Base-by-base conservation (phyloP, 2,113 vertebrate species). In the Toxostoma redivivum region DNA sequence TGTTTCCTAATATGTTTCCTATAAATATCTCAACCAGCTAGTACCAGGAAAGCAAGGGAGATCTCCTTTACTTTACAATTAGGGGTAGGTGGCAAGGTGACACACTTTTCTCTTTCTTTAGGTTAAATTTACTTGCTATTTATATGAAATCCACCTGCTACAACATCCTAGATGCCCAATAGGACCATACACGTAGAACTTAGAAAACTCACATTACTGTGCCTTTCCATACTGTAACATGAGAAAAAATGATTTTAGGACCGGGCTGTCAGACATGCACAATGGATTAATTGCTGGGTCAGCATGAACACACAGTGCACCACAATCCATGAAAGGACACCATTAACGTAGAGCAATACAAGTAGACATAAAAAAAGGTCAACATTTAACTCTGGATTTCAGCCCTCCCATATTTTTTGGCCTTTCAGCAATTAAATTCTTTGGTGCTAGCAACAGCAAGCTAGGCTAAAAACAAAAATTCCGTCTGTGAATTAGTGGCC, bases 171-270 rank as follows among this genome's bases (percentile, higher is more conserved):
- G 62, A 33, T 9, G 38, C 83, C 51, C 42, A 74, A 94, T 35
- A 94, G 50, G 70, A 82, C 35, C 33, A n/a, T 79, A 81, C 3
- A 87, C 45, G 85, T 78, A 88, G 87, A 97, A 81, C 4, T 90
- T 25, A 91, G 83, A 91, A 95, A 96, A 97, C 91, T 30, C 47
- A 48, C 76, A 93, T 97, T 92, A 85, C 83, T 33, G 42, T 86
- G 64, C 64, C 76, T 94, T 79, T 92, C 87, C 69, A 82, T 31
- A 61, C 33, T 50, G 42, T 86, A 84, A 83, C 25, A 13, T 78
- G 77, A 57, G 95, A 95, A 86, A 83, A 82, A 90, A 87, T 80
- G 66, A 40, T 77, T 95, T 92, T 73, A 92, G 58, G 92, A 58
- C 58, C 14, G 30, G 61, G 33, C 85, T 82, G 58, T 92, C 89